Base-by-base conservation (phyloP, 1,140 invertebrate species). In the Caenorhabditis latens region DNA sequence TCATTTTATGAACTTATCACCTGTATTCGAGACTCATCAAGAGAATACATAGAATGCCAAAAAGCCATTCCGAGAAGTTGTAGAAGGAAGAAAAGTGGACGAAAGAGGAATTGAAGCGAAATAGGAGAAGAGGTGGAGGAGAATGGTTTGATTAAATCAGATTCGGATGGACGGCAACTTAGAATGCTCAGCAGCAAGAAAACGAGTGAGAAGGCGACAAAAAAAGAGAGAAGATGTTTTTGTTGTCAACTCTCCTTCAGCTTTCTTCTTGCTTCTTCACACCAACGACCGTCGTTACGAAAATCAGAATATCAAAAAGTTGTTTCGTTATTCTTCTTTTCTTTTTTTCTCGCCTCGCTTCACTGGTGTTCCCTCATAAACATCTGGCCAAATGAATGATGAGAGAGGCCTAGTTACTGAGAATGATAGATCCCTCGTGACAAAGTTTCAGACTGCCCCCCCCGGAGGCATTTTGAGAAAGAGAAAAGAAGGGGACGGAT, bases 61-160 rank as follows among this genome's bases (percentile, higher is more conserved):
- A 79, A 79, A 46, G 71, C 71, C 71, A 79, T 79, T 46, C 19
- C 67, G n/a, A 79, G 46, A 53, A 79, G 19, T 24, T 50, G 43
- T 32, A 21, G 46, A 11, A 53, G 40, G 24, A 46, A 46, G 71
- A 79, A 71, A 79, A 79, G 21, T 79, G 71, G 71, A 50, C 71
- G 71, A 79, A 79, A 24, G 46, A 79, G 71, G 46, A 79, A 79
- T 79, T 79, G 71, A 79, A 79, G 71, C 71, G 46, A 48, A 79
- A 79, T 50, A 50, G n/a, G 71, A 79, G 71, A 79, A 79, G 71
- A 79, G 71, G 46, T 79, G 71, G 46, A 79, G 65, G 71, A 79
- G 46, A 79, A 79, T 79, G 71, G 71, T 79, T 79, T 79, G 71
- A 79, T 79, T 79, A 79, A 79, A 79, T 79, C 71, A 79, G 46